Evolutionary conservation across 2,797 vertebrate genomes (phyloP).

Genomic region (Garrulus glandarius): DNA sequence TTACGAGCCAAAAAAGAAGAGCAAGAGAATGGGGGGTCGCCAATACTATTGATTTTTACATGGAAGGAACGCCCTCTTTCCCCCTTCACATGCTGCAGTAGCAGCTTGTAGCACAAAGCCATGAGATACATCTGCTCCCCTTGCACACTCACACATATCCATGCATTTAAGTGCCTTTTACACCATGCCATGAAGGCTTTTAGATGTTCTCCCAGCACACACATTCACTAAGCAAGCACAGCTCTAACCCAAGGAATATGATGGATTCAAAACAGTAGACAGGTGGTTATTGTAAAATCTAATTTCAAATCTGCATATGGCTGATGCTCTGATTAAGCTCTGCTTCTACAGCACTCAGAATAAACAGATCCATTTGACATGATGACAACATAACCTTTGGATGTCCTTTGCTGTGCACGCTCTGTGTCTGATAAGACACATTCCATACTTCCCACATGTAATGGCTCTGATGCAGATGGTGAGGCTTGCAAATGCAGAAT

Average conservation of each 20-base stretch:
- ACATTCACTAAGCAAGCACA: not conserved
- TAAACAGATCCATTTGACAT: slow-evolving; percentile 59
- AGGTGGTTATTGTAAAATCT: slow-evolving; percentile 62
- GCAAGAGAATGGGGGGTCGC: fast-evolving
- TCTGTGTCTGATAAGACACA: slow-evolving; percentile 41
- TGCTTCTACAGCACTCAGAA: slow-evolving; percentile 39
- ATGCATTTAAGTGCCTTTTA: not conserved
- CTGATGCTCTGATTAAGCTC: slow-evolving; percentile 56
- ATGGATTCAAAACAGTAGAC: slow-evolving; percentile 15
- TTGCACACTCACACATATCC: not conserved
- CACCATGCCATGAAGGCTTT: not conserved
- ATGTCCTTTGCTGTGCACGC: slow-evolving; percentile 35
- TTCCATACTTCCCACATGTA: slow-evolving; percentile 36
- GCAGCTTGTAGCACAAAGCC: not conserved
- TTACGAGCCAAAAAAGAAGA: not conserved
- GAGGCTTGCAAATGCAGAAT: not conserved
- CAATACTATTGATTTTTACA: not conserved
- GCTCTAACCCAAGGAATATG: not conserved
- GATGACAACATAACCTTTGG: slow-evolving; percentile 67
- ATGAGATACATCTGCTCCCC: not conserved
- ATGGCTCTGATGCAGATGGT: slow-evolving; percentile 27
- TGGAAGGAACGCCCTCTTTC: not conserved
- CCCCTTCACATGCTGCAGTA: not conserved
- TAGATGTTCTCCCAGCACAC: not conserved
- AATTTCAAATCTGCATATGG: slow-evolving; percentile 62